A percentile compares a stretch with the other conserved stretches of the same genome.
Evolutionary conservation across 2,113 vertebrate genomes (phyloP).

Genomic region (Pterocles gutturalis): DNA sequence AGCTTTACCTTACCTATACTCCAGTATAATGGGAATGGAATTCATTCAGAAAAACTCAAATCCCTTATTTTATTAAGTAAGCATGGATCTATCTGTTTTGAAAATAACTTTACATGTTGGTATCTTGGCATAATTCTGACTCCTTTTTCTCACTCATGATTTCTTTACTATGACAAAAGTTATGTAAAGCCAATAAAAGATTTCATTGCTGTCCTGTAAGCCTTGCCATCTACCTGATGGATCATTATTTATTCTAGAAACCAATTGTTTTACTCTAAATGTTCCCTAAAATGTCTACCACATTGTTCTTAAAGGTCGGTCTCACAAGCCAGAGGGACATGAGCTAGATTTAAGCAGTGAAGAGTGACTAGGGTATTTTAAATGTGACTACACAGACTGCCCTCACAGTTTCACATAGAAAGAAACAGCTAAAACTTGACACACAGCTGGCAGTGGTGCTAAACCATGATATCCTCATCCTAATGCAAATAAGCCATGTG

Average conservation of each 20-base stretch:
- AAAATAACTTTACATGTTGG: background rate
- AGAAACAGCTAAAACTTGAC: background rate
- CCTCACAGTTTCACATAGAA: background rate
- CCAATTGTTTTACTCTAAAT: background rate
- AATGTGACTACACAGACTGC: background rate
- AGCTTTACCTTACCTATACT: background rate
- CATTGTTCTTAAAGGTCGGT: background rate
- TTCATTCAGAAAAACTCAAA: background rate
- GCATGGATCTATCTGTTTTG: background rate
- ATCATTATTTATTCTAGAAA: background rate
- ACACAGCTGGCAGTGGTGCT: background rate
- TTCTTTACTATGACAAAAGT: background rate
- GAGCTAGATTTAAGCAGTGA: background rate
- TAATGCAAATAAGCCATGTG: background rate
- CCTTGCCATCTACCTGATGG: background rate
- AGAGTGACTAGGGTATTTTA: rapidly evolving
- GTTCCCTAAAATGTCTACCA: background rate
- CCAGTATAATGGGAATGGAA: background rate
- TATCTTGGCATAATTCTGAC: background rate
- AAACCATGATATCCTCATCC: background rate
- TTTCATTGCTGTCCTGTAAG: background rate
- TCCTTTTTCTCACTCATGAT: background rate
- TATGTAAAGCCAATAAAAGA: background rate
- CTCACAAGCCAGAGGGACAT: background rate
- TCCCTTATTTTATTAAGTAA: background rate